Evolutionary conservation across 2,797 vertebrate species (phyloP).

Genomic region (Borostomias antarcticus): DNA sequence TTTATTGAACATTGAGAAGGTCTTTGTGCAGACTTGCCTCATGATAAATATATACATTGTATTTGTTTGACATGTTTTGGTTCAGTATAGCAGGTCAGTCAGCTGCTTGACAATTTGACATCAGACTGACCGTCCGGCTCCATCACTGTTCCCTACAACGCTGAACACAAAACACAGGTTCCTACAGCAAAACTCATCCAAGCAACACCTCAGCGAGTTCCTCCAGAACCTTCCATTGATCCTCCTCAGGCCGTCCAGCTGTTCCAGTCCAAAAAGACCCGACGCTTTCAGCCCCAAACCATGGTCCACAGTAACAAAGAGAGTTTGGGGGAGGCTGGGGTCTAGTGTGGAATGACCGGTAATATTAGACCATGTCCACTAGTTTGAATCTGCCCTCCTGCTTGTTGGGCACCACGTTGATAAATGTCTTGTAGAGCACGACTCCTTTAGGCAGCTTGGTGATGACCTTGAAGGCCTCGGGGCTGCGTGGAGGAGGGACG

Average conservation of each 20-base stretch:
- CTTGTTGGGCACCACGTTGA: slow-evolving; percentile 83
- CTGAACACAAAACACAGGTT: background rate
- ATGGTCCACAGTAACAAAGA: background rate
- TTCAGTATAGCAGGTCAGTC: background rate
- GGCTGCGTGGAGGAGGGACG: slow-evolving; percentile 78
- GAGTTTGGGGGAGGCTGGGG: background rate
- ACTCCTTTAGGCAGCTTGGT: slow-evolving; percentile 83
- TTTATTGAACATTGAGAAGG: too few species aligned
- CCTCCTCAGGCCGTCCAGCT: background rate
- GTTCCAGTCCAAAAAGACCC: slow-evolving; percentile 1
- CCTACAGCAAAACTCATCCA: background rate
- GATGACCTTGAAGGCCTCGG: slow-evolving; percentile 73
- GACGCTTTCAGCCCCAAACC: background rate
- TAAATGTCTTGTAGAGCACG: slow-evolving; percentile 93
- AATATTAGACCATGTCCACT: slow-evolving; percentile 83
- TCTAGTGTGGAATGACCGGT: background rate
- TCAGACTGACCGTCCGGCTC: too few species aligned
- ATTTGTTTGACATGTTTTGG: background rate
- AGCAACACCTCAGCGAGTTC: background rate
- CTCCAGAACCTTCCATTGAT: background rate
- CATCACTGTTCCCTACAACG: background rate
- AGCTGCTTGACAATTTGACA: background rate
- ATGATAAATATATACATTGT: slow-evolving; percentile 10
- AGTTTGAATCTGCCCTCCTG: slow-evolving; percentile 88
- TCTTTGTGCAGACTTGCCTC: too few species aligned